Evolutionary conservation across 2,888 invertebrate genomes (phyloP).

Genomic region (Nomada fucata): DNA sequence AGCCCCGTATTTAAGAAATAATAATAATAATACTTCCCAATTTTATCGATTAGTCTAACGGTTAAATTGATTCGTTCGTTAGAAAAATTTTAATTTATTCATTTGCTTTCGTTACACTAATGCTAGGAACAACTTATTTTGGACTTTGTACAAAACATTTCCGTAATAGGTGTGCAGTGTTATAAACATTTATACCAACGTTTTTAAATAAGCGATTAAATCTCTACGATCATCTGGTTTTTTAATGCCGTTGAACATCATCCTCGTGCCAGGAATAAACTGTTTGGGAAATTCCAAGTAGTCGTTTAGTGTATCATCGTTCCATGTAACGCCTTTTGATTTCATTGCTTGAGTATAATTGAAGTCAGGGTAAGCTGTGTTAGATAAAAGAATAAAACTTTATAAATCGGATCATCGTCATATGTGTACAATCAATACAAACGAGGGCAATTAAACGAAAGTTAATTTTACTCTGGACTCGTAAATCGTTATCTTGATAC

Average conservation of each 20-base stretch:
- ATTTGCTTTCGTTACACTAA: background rate
- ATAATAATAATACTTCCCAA: background rate
- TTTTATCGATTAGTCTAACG: background rate
- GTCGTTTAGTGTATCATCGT: constrained; percentile 86
- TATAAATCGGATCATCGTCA: too few species aligned
- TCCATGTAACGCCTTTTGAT: constrained; percentile 88
- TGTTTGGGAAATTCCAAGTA: constrained; percentile 90
- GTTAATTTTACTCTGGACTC: too few species aligned
- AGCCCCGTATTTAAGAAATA: background rate
- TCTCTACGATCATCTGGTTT: constrained; percentile 88
- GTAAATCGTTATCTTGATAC: too few species aligned
- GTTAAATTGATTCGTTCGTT: constrained; percentile 1
- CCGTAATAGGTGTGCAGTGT: background rate
- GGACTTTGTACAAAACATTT: constrained; percentile 20
- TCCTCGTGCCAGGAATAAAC: constrained; percentile 91
- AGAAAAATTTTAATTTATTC: background rate
- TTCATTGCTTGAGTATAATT: constrained; percentile 88
- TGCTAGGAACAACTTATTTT: background rate
- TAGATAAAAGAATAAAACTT: background rate
- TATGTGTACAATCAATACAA: too few species aligned
- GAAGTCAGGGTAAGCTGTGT: constrained; percentile 84
- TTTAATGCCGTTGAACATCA: constrained; percentile 90
- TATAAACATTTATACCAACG: constrained; percentile 65
- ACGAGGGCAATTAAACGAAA: too few species aligned
- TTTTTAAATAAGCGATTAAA: constrained; percentile 88